Base-by-base conservation (phyloP, 2,888 invertebrate species). In the Ophion obscuratus region DNA sequence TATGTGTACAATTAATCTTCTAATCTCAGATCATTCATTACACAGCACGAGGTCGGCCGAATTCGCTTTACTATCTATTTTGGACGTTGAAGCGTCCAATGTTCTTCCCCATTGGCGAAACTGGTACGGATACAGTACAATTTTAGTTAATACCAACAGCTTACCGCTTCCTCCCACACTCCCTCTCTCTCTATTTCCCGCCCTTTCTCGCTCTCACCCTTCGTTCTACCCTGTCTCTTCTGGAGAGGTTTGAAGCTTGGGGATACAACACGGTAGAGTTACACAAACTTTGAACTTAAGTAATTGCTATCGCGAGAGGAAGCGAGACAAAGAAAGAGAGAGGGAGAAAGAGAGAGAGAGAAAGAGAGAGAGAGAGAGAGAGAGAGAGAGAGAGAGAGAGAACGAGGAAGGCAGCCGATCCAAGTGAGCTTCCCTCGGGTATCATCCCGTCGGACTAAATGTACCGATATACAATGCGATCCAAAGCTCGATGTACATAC, bases 261-360 rank as follows among this genome's bases (percentile, higher is more conserved):
- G 83, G 86, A 67, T 77, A 71, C 70, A 74, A 81, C 74, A 71
- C 70, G 78, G 83, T 68, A 68, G 84, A 76, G 86, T 84, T 85
- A 83, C 85, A 79, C 88, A 89, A 89, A 89, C 90, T 89, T 89
- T 85, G 83, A 88, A 88, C 88, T 88, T 86, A 88, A 90, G 89
- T 90, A 89, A 90, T 90, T 90, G 89, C 88, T 85, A 85, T 82
- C 83, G 80, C 71, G 74, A 80, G 83, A 73, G 27, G 68, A 53
- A 36, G 36, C 36, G 64, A 59, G 83, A 73, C n/a, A 62, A 53
- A 24, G 31, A 20, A 47, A 44, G 24, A 61, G 24, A 31, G 79
- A 24, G 44, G 57, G 59, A 59, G 73, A 44, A n/a, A 61, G 24
- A 31, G 79, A 24, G 44, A 62, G 59, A 59, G 73, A 27, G 66